These are phyloP conservation scores for Epizoanthus fatuus DNA, from an alignment of 92 coral and sea anemone species.

Conservation along the genomic window DNA sequence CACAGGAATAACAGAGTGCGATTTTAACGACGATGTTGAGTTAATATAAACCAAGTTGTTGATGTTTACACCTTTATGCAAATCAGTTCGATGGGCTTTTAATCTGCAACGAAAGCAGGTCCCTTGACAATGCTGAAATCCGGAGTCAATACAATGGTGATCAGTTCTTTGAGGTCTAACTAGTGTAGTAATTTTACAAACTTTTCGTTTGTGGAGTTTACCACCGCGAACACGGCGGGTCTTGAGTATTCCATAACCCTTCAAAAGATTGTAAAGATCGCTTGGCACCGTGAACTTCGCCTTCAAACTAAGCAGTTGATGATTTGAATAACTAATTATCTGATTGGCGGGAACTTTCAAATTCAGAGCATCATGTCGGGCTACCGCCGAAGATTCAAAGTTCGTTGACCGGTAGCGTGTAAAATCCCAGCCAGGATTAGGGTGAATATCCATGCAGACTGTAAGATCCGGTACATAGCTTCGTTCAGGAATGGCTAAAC, in stretches of 20 bases:
- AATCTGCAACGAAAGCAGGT: constrained; percentile 1
- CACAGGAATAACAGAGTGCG: too few relatives aligned
- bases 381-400: too few relatives aligned
- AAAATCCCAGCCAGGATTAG: background rate
- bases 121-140: constrained; percentile 43
- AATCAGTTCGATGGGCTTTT: background rate
- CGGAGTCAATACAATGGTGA: constrained; percentile 47
- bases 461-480: background rate
- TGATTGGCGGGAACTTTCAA: too few relatives aligned
- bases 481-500: background rate
- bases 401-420: background rate
- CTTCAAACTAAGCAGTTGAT: background rate
- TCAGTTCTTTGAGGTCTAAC: too few relatives aligned
- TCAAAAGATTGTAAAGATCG: constrained; percentile 4
- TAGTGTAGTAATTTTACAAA: too few relatives aligned
- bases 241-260: background rate
- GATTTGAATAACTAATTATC: background rate
- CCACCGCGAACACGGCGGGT: too few relatives aligned
- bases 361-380: too few relatives aligned
- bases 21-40: too few relatives aligned
- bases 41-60: too few relatives aligned
- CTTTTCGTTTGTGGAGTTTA: too few relatives aligned
- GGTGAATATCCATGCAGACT: background rate
- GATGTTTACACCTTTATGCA: too few relatives aligned
- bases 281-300: background rate